Percentiles rank a stretch among this genome's conserved stretches.
These are phyloP conservation scores for Folsomia candida DNA, from an alignment of 2,888 invertebrate species.

Conservation along the genomic window DNA sequence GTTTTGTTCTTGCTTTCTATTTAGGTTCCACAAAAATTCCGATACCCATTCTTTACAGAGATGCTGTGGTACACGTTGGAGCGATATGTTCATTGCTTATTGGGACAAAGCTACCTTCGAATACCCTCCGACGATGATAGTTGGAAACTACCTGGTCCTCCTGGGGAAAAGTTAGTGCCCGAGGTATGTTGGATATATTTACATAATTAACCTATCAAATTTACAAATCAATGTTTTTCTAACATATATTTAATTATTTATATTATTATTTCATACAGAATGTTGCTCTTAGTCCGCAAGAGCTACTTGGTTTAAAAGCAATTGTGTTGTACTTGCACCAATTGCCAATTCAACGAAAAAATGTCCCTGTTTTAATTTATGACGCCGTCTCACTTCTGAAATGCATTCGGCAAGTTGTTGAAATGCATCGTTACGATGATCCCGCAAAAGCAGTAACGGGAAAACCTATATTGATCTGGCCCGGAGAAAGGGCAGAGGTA, in stretches of 20 bases:
- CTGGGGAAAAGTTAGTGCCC: conserved; percentile 29
- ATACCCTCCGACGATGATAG: conserved; percentile 52
- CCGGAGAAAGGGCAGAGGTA: conserved; percentile 53
- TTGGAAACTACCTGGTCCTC: conserved; percentile 11
- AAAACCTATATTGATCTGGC: conserved; percentile 65
- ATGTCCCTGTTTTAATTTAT: conserved; percentile 82
- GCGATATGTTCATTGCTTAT: conserved; percentile 80
- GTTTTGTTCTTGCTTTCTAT: conserved; percentile 37
- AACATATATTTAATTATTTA: conserved; percentile 5
- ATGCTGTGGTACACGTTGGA: conserved; percentile 97
- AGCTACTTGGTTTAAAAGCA: conserved; percentile 61
- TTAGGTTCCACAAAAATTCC: conserved; percentile 95
- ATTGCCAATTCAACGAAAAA: conserved; percentile 83
- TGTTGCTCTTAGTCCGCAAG: conserved; percentile 57
- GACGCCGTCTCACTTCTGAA: conserved; percentile 86
- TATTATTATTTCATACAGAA: conserved; percentile 40
- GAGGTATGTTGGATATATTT: neutral
- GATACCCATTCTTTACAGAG: conserved; percentile 97
- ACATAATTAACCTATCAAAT: neutral
- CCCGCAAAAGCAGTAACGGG: conserved; percentile 81
- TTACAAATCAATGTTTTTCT: neutral
- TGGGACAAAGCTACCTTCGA: conserved; percentile 76
- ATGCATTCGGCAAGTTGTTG: conserved; percentile 83
- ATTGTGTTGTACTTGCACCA: conserved; percentile 89
- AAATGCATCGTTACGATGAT: conserved; percentile 82